Base-by-base conservation (phyloP, 2,797 vertebrate species). In the Bovichtus variegatus region DNA sequence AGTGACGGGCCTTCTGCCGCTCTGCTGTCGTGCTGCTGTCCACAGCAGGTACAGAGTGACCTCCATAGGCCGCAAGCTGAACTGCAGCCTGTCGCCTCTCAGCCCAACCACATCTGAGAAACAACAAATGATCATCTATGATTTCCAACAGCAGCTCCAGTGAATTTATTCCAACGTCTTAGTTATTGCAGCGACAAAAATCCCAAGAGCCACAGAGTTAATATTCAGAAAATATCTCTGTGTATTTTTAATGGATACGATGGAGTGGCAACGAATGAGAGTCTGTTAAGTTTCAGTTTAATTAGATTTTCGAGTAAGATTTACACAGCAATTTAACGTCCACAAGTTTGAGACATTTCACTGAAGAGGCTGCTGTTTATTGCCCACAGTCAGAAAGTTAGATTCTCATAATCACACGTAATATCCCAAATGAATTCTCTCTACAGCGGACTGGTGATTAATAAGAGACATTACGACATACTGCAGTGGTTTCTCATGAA, bases 21-120 rank as follows among this genome's bases (percentile, higher is more conserved):
- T 19, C 51, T 13, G 27, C 46, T 46, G 50, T 9, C 2, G 31
- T 4, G 2, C 6, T 6, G 29, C 1, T 0, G 40, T 31, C 47
- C 75, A 80, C 74, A 66, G 89, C 53, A 70, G 91, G 86, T 27
- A 62, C 79, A 88, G 61, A 90, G 89, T 75, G 94, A 90, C 93
- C 92, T 87, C 95, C 85, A 44, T 85, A 91, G 94, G 93, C 81
- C 11, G 6, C n/a, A 16, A 0, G 0, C 6, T 0, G 63, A 87
- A 87, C 85, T 87, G 84, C 91, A 89, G 44, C 68, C 46, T 29
- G 23, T 3, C 1, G 12, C 6, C 71, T 25, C 49, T 4, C 59
- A 41, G 9, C 5, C 36, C 34, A 49, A 7, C 50, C 15, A n/a
- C 31, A 9, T 16, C 34, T 25, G 34, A 74, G 34, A 49, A 11